Conservation (phyloP, 2,797 vertebrate genomes). For the Macropodus opercularis region DNA sequence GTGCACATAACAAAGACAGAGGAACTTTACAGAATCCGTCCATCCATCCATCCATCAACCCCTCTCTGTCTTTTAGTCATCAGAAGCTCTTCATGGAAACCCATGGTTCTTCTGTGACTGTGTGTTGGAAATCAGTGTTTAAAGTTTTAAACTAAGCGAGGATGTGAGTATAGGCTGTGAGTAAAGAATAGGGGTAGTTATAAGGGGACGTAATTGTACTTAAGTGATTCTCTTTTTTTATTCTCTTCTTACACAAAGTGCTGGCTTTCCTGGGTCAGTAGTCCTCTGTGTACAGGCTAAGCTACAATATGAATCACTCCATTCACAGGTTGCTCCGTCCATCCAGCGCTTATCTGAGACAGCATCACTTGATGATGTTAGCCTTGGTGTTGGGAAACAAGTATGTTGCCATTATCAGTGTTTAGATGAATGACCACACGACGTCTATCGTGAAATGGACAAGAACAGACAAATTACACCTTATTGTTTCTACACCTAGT, state of each 20-base stretch:
- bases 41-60: too few relatives aligned
- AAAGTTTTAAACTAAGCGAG: not conserved
- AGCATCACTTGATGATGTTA: not conserved
- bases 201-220: constrained; percentile 36
- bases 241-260: constrained; percentile 29
- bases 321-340: constrained; percentile 17
- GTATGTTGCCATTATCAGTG: too few relatives aligned
- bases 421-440: too few relatives aligned
- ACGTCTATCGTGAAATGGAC: too few relatives aligned
- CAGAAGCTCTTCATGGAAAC: constrained; percentile 33
- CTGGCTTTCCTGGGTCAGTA: constrained; percentile 31
- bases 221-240: constrained; percentile 37
- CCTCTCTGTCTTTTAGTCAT: constrained; percentile 20
- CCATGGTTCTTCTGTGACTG: constrained; percentile 7
- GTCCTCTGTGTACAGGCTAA: constrained; percentile 25
- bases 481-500: too few relatives aligned
- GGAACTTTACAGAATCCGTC: too few relatives aligned
- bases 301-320: constrained; percentile 33
- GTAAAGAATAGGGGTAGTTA: constrained; percentile 14
- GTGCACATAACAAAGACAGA: too few relatives aligned
- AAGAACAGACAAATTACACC: too few relatives aligned
- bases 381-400: not conserved
- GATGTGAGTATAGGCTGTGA: constrained; percentile 11
- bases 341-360: constrained; percentile 6
- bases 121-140: not conserved